A percentile compares a stretch with the other conserved stretches of the same genome.
These are phyloP conservation scores for Enteromius thamalakanensis DNA, from an alignment of 2,797 vertebrate genomes.

Conservation along the genomic window DNA sequence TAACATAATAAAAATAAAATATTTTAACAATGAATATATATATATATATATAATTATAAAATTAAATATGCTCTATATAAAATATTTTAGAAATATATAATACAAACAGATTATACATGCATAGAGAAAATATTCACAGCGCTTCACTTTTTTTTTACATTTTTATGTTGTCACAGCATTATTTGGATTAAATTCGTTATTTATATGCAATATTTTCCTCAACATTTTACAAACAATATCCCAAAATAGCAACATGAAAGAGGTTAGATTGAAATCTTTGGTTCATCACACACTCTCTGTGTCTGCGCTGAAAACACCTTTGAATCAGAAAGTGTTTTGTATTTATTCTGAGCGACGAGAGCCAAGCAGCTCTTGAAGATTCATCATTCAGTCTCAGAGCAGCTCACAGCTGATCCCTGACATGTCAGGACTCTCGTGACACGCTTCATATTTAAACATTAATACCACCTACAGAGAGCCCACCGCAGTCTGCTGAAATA, in stretches of 20 bases:
- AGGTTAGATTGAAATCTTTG: no score
- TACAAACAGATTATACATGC: background rate
- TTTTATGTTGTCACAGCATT: no score
- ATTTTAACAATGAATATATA: no score
- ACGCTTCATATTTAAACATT: slow-evolving; percentile 21
- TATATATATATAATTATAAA: no score
- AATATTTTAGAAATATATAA: background rate
- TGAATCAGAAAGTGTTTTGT: background rate
- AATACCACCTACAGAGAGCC: background rate
- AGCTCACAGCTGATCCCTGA: slow-evolving; percentile 50
- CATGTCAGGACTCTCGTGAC: background rate
- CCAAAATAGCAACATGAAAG: no score
- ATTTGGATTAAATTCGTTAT: no score
- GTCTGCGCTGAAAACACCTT: background rate
- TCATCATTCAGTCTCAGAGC: slow-evolving; percentile 46
- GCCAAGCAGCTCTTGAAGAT: slow-evolving; percentile 34
- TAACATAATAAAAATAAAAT: no score
- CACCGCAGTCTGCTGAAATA: background rate
- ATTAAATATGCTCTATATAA: no score
- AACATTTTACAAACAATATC: no score
- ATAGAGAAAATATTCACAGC: no score
- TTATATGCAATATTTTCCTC: no score
- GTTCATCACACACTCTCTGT: background rate
- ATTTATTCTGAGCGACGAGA: slow-evolving; percentile 23
- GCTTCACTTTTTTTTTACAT: no score